These are phyloP conservation scores for Poecilia latipinna DNA, from an alignment of 2,113 vertebrate genomes.

Conservation along the genomic window DNA sequence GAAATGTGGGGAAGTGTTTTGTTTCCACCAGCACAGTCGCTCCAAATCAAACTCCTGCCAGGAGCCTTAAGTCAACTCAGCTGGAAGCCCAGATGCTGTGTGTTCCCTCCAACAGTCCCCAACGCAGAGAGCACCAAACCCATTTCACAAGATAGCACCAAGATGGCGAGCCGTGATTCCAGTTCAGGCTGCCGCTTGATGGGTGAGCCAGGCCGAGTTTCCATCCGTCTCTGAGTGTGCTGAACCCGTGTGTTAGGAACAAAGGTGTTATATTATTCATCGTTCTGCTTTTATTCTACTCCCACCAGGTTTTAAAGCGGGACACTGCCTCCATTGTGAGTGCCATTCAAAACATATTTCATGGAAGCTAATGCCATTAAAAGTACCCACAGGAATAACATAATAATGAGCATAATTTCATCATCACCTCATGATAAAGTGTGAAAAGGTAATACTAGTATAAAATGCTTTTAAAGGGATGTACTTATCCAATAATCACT, in stretches of 20 bases:
- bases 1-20: conserved; percentile 39
- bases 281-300: conserved; percentile 6
- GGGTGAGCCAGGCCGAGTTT: conserved; percentile 21
- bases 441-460: conserved; percentile 42
- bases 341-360: conserved; percentile 16
- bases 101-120: conserved; percentile 30
- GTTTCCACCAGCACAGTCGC: conserved; percentile 17
- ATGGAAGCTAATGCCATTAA: conserved; percentile 21
- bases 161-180: conserved; percentile 46
- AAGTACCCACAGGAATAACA: conserved; percentile 32
- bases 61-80: conserved; percentile 60
- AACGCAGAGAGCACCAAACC: conserved; percentile 17
- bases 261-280: conserved; percentile 5
- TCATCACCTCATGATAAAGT: conserved; percentile 38
- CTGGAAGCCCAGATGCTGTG: conserved; percentile 50
- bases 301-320: neutral
- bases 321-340: conserved; percentile 4
- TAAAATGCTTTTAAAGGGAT: conserved; percentile 47
- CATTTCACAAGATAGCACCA: conserved; percentile 47
- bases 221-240: conserved; percentile 1
- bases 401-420: conserved; percentile 55
- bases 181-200: conserved; percentile 30
- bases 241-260: conserved; percentile 3
- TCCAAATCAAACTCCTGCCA: conserved; percentile 51
- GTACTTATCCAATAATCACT: conserved; percentile 62